These are phyloP conservation scores for Stenodema calcarata DNA, from an alignment of 2,888 invertebrate genomes.

Conservation along the genomic window DNA sequence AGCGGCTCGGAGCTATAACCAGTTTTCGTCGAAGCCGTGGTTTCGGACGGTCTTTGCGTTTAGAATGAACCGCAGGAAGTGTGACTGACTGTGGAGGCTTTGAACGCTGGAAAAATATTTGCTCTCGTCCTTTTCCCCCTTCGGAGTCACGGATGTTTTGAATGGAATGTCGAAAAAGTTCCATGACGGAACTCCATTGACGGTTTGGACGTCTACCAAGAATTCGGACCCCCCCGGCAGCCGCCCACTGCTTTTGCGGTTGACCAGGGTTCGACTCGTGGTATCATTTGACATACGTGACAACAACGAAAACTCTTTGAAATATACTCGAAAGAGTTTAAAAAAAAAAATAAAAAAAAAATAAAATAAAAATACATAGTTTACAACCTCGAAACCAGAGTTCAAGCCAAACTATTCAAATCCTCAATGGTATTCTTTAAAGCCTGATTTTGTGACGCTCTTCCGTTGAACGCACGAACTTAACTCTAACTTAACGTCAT, in stretches of 20 bases:
- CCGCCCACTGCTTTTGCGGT: neutral
- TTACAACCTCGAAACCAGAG: no score
- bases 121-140: neutral
- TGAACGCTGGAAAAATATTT: neutral
- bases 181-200: neutral
- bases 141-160: neutral
- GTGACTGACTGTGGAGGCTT: neutral
- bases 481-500: no score
- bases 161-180: neutral
- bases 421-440: no score
- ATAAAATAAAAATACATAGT: no score
- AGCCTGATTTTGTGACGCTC: no score
- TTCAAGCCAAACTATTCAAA: no score
- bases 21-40: neutral
- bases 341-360: no score
- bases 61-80: neutral
- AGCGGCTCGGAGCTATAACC: neutral
- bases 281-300: no score
- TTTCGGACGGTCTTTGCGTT: neutral
- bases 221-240: neutral
- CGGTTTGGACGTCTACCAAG: neutral
- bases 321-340: no score
- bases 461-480: no score
- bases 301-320: no score
- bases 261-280: no score